A percentile compares a stretch with the other conserved stretches of the same genome.
Conservation (phyloP, 2,113 vertebrate species). For the Pholis gunnellus region DNA sequence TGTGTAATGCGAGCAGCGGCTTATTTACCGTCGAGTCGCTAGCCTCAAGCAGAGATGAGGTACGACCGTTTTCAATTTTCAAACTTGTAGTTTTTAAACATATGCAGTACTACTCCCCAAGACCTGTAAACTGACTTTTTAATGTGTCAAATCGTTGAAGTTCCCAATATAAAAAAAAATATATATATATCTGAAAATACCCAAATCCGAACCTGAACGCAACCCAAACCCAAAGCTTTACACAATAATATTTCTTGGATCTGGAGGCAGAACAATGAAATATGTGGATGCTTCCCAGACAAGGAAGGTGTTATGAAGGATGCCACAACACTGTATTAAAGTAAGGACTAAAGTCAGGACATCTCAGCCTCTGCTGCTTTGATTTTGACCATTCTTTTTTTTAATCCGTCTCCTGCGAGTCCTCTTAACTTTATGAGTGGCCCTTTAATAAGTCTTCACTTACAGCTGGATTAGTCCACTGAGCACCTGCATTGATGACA, state of each 20-base stretch:
- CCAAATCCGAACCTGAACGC: too few species aligned
- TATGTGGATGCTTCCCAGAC: not conserved
- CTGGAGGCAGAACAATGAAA: not conserved
- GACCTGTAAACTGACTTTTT: not conserved
- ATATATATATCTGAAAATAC: not conserved
- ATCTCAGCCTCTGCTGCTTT: not conserved
- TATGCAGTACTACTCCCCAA: not conserved
- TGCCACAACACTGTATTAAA: not conserved
- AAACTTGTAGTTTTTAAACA: too few species aligned
- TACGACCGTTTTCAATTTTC: too few species aligned
- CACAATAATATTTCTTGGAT: not conserved
- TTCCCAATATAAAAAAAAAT: not conserved
- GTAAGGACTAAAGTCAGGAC: not conserved
- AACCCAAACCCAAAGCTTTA: not conserved
- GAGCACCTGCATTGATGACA: not conserved
- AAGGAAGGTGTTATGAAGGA: not conserved
- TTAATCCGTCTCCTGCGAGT: not conserved
- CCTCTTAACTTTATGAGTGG: not conserved
- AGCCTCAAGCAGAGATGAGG: not conserved
- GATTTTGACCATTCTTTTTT: not conserved
- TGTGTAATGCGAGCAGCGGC: not conserved
- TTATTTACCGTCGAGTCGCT: not conserved
- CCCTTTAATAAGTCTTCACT: conserved; percentile 5
- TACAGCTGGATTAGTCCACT: not conserved
- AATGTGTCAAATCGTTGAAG: not conserved